These are phyloP conservation scores for Anableps anableps DNA, from an alignment of 2,797 vertebrate species.

Conservation along the genomic window DNA sequence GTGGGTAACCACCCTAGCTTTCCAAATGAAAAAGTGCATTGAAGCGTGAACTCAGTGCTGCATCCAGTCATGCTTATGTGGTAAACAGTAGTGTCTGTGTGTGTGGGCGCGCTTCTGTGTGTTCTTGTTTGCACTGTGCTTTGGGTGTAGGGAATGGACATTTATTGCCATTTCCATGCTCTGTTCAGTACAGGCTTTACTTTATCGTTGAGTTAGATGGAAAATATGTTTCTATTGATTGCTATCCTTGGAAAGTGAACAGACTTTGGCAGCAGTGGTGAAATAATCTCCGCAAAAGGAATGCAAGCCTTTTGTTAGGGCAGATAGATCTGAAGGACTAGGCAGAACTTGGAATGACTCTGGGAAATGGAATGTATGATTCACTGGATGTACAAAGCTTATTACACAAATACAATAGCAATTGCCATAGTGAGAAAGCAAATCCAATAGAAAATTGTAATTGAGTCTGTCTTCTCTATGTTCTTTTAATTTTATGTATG, in stretches of 20 bases:
- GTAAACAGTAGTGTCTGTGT: constrained; percentile 72
- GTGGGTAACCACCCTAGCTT: constrained; percentile 76
- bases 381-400: constrained; percentile 59
- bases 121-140: constrained; percentile 40
- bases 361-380: constrained; percentile 61
- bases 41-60: constrained; percentile 74
- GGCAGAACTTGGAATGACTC: constrained; percentile 55
- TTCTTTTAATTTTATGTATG: constrained; percentile 21
- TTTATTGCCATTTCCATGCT: constrained; percentile 69
- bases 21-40: constrained; percentile 83
- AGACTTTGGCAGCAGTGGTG: constrained; percentile 59
- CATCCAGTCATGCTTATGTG: constrained; percentile 75
- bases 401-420: constrained; percentile 67
- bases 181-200: constrained; percentile 54
- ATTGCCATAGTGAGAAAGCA: constrained; percentile 51
- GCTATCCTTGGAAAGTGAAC: constrained; percentile 70
- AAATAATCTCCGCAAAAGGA: constrained; percentile 64
- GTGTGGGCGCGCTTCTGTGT: constrained; percentile 32
- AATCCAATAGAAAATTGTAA: constrained; percentile 39
- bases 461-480: constrained; percentile 23
- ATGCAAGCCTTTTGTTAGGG: constrained; percentile 67
- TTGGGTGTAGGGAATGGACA: constrained; percentile 60
- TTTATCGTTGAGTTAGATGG: constrained; percentile 60
- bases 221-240: constrained; percentile 77
- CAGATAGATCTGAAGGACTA: constrained; percentile 53